Base-by-base conservation (phyloP, 1,140 invertebrate species). In the Drosophila tani region DNA sequence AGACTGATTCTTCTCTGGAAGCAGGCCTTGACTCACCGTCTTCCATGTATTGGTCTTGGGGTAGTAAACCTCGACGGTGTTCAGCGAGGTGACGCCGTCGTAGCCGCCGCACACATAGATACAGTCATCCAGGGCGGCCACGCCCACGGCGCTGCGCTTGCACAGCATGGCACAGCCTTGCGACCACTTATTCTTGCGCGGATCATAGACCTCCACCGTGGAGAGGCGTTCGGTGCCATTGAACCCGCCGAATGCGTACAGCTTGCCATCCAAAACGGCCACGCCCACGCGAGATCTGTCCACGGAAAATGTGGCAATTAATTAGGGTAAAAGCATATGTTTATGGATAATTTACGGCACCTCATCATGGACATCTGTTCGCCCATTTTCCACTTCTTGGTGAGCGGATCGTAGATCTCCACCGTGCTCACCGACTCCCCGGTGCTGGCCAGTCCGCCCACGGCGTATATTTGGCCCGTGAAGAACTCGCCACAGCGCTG, bases 91-190 rank as follows among this genome's bases (percentile, higher is more conserved):
- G 11, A 97, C 95, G n/a, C 97, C 97, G 93, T 98, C 97, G 81
- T 97, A 97, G 27, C 97, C 97, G n/a, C 97, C 97, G 92, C 97
- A 98, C 2, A 98, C 97, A 88, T 98, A 98, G 49, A 98, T 94
- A 75, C 95, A 94, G 86, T 96, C 95, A 85, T 96, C 96, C 19
- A 98, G 91, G 7, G 96, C 95, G n/a, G 96, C 96, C n/a, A 97
- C 97, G 29, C 97, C 97, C 9, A 97, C 95, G 55, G 97, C 97
- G 94, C 97, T 92, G 43, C 97, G 93, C 93, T 97, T 97, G 88
- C 95, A 97, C 73, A 96, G 95, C 97, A 98, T 98, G 1, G 96
- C 94, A 24, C 96, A 94, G 5, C 98, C 96, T 77, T 95, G 95
- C 60, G 95, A 95, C 98, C 98, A 98, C 66, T 94, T 94, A 82